A percentile compares a stretch with the other conserved stretches of the same genome.
phyloP scores from a whole-genome alignment of 1,140 invertebrate genomes.

The Bombus superbus region DNA sequence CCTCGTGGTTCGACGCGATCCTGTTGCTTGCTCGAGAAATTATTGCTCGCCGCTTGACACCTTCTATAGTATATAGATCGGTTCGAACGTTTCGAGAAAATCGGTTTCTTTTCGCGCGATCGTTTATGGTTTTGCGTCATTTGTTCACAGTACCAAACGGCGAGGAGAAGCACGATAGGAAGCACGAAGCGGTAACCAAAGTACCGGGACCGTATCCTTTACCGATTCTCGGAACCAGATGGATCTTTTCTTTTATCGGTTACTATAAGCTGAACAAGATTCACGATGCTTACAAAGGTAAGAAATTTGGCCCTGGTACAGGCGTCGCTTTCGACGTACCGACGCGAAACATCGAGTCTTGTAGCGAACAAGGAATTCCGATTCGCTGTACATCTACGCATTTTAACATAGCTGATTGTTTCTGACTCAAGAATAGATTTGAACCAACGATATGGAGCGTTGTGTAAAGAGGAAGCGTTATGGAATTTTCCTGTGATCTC shows the following conservation, averaged over 20 bases:
- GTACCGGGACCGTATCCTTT: conserved; percentile 90
- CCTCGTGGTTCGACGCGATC: conserved; percentile 19
- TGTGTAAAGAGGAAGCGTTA: conserved; percentile 90
- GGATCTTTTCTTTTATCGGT: conserved; percentile 88
- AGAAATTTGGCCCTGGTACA: conserved; percentile 58
- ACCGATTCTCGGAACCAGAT: conserved; percentile 91
- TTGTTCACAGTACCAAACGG: conserved; percentile 30
- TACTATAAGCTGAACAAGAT: conserved; percentile 89
- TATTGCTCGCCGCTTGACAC: too few relatives aligned
- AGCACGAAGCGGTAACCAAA: conserved; percentile 69
- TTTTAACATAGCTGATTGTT: conserved; percentile 71
- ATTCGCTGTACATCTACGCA: background rate
- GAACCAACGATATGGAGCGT: conserved; percentile 86
- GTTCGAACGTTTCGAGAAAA: too few relatives aligned
- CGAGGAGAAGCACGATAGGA: conserved; percentile 37
- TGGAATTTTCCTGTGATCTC: conserved; percentile 90
- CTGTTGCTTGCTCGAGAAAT: background rate
- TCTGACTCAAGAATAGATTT: conserved; percentile 82
- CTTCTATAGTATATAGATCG: too few relatives aligned
- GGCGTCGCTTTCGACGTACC: too few relatives aligned
- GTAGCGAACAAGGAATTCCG: too few relatives aligned
- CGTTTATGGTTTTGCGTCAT: too few relatives aligned
- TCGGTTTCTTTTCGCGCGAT: too few relatives aligned
- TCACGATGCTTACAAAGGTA: conserved; percentile 91
- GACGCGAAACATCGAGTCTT: background rate